Conservation (phyloP, 2,888 invertebrate species). For the Nyleta sp. region DNA sequence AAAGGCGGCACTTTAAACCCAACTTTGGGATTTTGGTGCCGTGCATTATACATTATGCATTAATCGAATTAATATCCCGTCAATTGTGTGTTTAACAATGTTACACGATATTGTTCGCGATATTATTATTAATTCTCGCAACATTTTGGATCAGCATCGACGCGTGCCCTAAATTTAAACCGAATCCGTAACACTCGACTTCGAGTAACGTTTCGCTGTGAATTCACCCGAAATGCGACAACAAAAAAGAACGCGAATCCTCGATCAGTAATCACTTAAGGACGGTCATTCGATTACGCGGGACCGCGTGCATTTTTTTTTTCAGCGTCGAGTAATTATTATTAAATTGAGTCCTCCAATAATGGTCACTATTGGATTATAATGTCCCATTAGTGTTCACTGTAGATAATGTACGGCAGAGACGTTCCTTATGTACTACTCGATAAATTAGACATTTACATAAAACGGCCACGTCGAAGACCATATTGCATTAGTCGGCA, state of each 20-base stretch:
- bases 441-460: conserved; percentile 55
- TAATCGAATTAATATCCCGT: conserved; percentile 8
- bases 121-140: conserved; percentile 13
- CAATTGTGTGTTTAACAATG: conserved; percentile 12
- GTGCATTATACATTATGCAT: background rate
- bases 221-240: background rate
- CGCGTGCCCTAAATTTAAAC: background rate
- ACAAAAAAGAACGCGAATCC: background rate
- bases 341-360: conserved; percentile 28
- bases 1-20: too few species aligned
- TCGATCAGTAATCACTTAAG: background rate
- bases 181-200: background rate
- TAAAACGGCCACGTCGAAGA: conserved; percentile 37
- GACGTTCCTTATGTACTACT: conserved; percentile 46
- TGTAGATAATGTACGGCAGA: conserved; percentile 44
- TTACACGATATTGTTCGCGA: conserved; percentile 8
- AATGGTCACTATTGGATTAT: conserved; percentile 42
- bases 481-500: conserved; percentile 32
- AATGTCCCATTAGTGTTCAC: conserved; percentile 35
- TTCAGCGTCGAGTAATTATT: conserved; percentile 13
- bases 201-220: background rate
- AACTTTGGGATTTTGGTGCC: too few species aligned
- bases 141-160: conserved; percentile 8
- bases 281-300: background rate
- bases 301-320: conserved; percentile 5